Evolutionary conservation across 2,888 invertebrate species (phyloP).

Genomic region (Tanypteryx hageni): DNA sequence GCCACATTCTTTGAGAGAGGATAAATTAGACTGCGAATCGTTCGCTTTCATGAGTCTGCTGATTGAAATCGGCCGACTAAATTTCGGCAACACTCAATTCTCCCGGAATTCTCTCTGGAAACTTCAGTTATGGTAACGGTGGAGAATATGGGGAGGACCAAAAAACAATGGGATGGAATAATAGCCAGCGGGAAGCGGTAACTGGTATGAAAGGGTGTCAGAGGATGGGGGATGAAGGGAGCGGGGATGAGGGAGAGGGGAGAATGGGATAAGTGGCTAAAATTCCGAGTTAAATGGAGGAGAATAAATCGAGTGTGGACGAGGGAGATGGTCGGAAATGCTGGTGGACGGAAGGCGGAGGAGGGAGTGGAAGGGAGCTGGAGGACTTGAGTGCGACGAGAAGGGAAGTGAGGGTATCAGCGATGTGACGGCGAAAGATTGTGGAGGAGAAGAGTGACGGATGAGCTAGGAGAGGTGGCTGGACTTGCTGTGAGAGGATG

Average conservation of each 20-base stretch:
- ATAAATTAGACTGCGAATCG: conserved; percentile 29
- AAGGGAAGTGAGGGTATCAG: background rate
- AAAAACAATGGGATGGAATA: conserved; percentile 49
- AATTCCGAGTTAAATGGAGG: conserved; percentile 43
- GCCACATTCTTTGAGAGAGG: background rate
- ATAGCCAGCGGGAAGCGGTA: conserved; percentile 20
- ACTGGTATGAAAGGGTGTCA: background rate
- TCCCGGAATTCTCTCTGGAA: background rate
- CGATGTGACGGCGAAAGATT: background rate
- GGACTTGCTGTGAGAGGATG: background rate
- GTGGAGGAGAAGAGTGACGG: background rate
- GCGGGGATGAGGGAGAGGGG: background rate
- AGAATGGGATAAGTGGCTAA: background rate
- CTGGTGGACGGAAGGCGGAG: background rate
- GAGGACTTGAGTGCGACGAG: background rate
- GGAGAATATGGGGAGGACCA: conserved; percentile 14
- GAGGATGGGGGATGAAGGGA: background rate
- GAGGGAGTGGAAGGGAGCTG: background rate
- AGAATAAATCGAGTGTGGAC: background rate
- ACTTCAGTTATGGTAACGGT: conserved; percentile 37
- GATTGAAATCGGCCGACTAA: conserved; percentile 47
- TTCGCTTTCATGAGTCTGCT: conserved; percentile 42
- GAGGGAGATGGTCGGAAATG: too few relatives aligned
- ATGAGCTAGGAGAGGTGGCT: background rate
- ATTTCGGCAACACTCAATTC: conserved; percentile 39